Evolutionary conservation across 1,140 invertebrate species (phyloP), one percentile per base, ranked within the genome.

Genomic region (Rhagoletis zephyria): DNA sequence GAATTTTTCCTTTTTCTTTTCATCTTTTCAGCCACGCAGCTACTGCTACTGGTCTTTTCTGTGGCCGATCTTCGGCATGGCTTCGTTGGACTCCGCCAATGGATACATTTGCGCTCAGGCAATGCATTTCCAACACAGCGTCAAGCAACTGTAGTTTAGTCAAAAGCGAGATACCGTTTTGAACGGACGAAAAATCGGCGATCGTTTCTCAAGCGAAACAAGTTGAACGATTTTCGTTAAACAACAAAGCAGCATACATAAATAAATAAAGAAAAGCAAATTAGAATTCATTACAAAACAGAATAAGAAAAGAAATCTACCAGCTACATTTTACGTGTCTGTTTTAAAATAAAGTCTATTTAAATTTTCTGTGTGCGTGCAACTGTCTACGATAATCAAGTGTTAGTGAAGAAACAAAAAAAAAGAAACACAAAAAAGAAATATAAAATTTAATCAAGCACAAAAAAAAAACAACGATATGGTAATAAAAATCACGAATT

Each of bases 81-180:
- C 45, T 77, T 77, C 70, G 42, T 56, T 7, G 48, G 7, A 42
- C 42, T 16, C 16, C 9, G 48, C 74, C 48, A 56, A 51, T 81
- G 64, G 12, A 9, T 4, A 67, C 4, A 30, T 9, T 51, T 81
- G 56, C n/a, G 48, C 74, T 81, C 74, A 19, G 48, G 4, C 48
- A 56, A 51, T 67, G 65, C 85, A 67, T 87, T 87, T 87, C 14
- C 45, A 87, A 56, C 51, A 70, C 63, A 70, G 19, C n/a, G 16
- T 56, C 74, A 59, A 81, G 48, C 74, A 81, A 81, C 74, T 81
- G 87, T 88, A 87, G 67, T 88, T 88, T 56, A 88, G 87, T 88
- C 87, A 67, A 87, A 87, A 88, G 45, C 87, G 87, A 88, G 87
- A 88, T 88, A 88, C 87, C 87, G 87, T 88, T 88, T 88, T 40